These are phyloP conservation scores for Tetrapedia diversipes DNA, from an alignment of 2,888 invertebrate species.

Conservation along the genomic window DNA sequence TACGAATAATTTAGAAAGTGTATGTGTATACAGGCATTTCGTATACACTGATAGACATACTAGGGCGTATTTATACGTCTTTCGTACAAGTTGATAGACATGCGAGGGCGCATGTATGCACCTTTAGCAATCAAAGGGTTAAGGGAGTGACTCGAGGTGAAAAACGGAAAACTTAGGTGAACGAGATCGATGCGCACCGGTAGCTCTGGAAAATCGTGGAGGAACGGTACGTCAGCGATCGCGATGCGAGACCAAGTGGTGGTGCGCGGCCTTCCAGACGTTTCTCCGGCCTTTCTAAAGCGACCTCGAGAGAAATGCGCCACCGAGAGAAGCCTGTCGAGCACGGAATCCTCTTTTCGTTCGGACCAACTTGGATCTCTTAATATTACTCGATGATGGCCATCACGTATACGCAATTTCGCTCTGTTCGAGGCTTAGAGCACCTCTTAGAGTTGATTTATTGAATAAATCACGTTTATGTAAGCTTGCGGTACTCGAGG, in stretches of 20 bases:
- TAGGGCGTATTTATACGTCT: too few species aligned
- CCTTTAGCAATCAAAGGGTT: too few species aligned
- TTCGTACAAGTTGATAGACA: too few species aligned
- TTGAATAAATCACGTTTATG: background rate
- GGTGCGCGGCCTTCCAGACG: slow-evolving; percentile 68
- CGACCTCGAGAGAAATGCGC: slow-evolving; percentile 63
- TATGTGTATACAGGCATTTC: too few species aligned
- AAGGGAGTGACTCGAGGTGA: background rate
- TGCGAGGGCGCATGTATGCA: too few species aligned
- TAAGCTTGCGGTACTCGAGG: too few species aligned
- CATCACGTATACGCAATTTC: background rate
- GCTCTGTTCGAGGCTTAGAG: background rate
- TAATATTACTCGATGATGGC: background rate
- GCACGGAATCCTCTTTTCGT: slow-evolving; percentile 43
- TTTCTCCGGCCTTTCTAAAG: slow-evolving; percentile 73
- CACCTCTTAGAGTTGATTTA: background rate
- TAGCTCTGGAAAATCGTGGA: slow-evolving; percentile 40
- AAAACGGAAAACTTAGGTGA: background rate
- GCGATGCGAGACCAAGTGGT: slow-evolving; percentile 53
- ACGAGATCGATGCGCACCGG: slow-evolving; percentile 35
- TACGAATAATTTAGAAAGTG: too few species aligned
- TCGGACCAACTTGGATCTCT: slow-evolving; percentile 16
- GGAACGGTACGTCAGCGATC: slow-evolving; percentile 39
- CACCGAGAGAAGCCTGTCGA: slow-evolving; percentile 27
- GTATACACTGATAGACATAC: too few species aligned